These are phyloP conservation scores for Galaxias olidus DNA, from an alignment of 2,797 vertebrate genomes.

Conservation along the genomic window DNA sequence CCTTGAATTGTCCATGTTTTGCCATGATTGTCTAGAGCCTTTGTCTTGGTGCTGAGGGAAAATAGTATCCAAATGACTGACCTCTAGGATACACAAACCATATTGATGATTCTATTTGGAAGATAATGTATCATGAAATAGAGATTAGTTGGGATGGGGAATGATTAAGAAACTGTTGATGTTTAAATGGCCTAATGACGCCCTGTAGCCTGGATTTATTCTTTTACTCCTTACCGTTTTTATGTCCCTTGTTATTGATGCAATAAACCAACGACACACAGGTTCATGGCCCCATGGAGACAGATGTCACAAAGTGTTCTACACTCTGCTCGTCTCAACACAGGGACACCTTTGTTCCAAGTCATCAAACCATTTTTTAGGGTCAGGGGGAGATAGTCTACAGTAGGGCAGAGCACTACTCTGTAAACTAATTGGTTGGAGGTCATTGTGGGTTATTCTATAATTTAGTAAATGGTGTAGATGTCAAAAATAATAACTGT, in stretches of 20 bases:
- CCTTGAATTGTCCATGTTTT: too few relatives aligned
- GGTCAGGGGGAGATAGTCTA: neutral
- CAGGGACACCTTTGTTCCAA: neutral
- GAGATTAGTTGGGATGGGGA: too few relatives aligned
- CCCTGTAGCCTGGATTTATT: neutral
- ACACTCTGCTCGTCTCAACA: neutral
- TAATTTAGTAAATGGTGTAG: neutral
- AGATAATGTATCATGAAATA: too few relatives aligned
- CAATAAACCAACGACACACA: neutral
- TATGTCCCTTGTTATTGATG: neutral
- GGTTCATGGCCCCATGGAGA: neutral
- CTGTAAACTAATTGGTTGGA: neutral
- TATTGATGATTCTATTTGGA: too few relatives aligned
- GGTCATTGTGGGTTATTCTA: neutral
- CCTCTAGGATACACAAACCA: too few relatives aligned
- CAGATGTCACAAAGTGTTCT: slow-evolving; percentile 6
- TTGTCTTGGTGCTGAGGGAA: too few relatives aligned
- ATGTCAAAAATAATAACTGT: neutral
- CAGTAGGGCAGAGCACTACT: neutral
- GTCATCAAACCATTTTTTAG: neutral
- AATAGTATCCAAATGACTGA: too few relatives aligned
- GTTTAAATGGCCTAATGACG: neutral
- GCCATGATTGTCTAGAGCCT: too few relatives aligned
- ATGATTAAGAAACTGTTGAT: neutral
- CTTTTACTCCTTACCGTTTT: neutral